phyloP scores from a whole-genome alignment of 2,797 vertebrate genomes.

The Toxotes lorentzi region DNA sequence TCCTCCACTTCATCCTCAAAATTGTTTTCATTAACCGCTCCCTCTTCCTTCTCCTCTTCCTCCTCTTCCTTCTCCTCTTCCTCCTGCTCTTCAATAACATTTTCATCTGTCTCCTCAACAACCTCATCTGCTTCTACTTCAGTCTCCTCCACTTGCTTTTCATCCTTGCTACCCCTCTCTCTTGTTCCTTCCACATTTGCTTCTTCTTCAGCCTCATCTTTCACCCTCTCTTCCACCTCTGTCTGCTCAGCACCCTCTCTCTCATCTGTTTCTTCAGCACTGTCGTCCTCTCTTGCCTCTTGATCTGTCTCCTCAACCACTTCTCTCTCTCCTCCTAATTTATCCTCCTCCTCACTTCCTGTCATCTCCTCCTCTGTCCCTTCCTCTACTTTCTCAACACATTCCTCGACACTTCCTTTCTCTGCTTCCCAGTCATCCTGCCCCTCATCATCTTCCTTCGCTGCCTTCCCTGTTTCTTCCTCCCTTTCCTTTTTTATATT shows the following conservation, averaged over 20 bases:
- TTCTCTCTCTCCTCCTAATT: constrained; percentile 31
- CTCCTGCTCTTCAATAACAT: neutral
- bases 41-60: neutral
- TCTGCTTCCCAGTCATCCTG: constrained; percentile 22
- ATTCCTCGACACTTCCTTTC: constrained; percentile 15
- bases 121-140: neutral
- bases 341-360: constrained; percentile 36
- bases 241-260: constrained; percentile 30
- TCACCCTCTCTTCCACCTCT: neutral
- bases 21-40: neutral
- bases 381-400: constrained; percentile 34
- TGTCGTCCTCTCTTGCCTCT: constrained; percentile 7
- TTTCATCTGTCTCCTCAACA: constrained; percentile 1
- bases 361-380: constrained; percentile 21
- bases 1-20: neutral
- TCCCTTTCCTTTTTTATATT: neutral
- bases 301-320: constrained; percentile 9
- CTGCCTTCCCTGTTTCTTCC: constrained; percentile 5
- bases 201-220: constrained; percentile 10
- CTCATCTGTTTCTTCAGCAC: constrained; percentile 55
- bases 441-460: constrained; percentile 5
- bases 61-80: neutral
- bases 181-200: constrained; percentile 10
- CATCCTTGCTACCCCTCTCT: neutral
- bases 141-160: neutral